Conservation (phyloP, 2,888 invertebrate species). For the Pammene fasciana region DNA sequence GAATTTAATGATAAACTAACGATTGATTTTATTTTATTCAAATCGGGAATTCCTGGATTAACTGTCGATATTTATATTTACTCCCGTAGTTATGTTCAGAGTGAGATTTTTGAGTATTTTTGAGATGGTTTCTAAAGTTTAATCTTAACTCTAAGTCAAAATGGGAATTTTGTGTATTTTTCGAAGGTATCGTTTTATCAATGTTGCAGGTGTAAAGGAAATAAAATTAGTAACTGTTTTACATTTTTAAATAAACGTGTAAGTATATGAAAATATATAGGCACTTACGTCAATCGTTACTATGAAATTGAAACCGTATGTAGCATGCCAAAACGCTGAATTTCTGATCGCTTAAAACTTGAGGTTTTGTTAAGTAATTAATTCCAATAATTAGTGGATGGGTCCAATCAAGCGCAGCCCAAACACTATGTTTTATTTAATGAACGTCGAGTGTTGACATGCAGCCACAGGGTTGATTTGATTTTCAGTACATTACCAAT, state of each 20-base stretch:
- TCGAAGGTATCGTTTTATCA: constrained; percentile 7
- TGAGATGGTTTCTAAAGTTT: neutral
- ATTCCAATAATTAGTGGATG: constrained; percentile 28
- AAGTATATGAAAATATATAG: no score
- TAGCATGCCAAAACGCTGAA: no score
- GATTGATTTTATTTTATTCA: constrained; percentile 25
- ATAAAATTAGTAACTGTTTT: neutral
- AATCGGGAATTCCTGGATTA: constrained; percentile 20
- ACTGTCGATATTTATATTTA: constrained; percentile 13
- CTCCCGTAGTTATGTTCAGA: constrained; percentile 7
- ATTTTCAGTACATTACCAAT: constrained; percentile 14
- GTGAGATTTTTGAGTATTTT: constrained; percentile 18
- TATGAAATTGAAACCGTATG: no score
- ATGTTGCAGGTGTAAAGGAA: neutral
- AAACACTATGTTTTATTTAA: constrained; percentile 40
- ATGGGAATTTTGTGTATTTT: constrained; percentile 21
- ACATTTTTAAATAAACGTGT: no score
- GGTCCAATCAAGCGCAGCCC: constrained; percentile 42
- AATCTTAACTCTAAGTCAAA: no score
- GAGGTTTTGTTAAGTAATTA: neutral
- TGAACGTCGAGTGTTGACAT: constrained; percentile 23
- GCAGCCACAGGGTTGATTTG: constrained; percentile 2
- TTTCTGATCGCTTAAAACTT: no score
- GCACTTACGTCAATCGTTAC: no score
- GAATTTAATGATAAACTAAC: constrained; percentile 29